A percentile compares a stretch with the other conserved stretches of the same genome.
phyloP scores from a whole-genome alignment of 2,797 vertebrate genomes.

The Coluber constrictor region DNA sequence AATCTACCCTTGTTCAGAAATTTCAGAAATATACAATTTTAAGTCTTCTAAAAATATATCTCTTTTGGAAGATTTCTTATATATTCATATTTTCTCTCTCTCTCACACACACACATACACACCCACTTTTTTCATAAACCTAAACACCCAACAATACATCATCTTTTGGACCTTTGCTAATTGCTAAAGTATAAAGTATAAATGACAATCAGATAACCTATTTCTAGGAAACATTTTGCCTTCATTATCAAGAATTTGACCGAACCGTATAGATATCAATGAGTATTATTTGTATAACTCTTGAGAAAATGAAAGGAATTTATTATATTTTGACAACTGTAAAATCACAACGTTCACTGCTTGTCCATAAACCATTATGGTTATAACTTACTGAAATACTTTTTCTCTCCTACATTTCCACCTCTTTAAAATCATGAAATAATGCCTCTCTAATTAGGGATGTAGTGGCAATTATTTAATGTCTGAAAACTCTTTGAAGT shows the following conservation, averaged over 20 bases:
- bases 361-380: not conserved
- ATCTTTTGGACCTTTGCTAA: constrained; percentile 4
- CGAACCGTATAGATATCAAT: not conserved
- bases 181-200: constrained; percentile 4
- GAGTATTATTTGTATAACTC: constrained; percentile 20
- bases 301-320: constrained; percentile 22
- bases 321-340: not conserved
- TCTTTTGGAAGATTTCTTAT: not conserved
- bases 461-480: constrained; percentile 22
- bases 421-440: constrained; percentile 15
- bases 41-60: not conserved
- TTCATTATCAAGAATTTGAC: not conserved
- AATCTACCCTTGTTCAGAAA: not conserved
- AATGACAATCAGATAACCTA: not conserved
- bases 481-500: constrained; percentile 8
- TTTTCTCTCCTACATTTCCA: constrained; percentile 1
- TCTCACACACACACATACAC: not conserved
- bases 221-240: constrained; percentile 13
- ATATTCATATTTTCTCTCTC: no score
- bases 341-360: not conserved
- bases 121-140: not conserved
- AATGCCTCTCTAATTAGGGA: constrained; percentile 22
- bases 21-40: not conserved
- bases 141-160: not conserved
- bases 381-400: constrained; percentile 4